Conservation (phyloP, 2,888 invertebrate species). For the Ceriagrion tenellum region DNA sequence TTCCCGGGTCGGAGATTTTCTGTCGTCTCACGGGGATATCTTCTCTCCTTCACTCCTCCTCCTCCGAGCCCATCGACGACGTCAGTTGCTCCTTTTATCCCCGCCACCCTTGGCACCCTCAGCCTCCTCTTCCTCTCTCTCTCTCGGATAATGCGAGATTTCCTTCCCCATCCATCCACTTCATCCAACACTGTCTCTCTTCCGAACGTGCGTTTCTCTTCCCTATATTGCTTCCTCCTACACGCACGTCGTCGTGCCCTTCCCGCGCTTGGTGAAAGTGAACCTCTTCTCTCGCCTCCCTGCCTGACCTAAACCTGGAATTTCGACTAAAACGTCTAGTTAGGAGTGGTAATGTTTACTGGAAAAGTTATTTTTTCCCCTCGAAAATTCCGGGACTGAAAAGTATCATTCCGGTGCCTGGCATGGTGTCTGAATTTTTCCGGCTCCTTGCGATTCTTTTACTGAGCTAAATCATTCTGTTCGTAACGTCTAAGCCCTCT, state of each 20-base stretch:
- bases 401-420: no score
- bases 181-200: conserved; percentile 23
- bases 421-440: no score
- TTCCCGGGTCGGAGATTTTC: background rate
- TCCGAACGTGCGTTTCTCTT: background rate
- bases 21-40: background rate
- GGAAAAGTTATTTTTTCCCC: no score
- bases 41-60: background rate
- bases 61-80: background rate
- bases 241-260: background rate
- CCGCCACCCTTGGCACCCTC: no score
- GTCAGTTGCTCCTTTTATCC: background rate
- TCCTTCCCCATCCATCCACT: conserved; percentile 19
- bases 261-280: background rate
- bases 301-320: no score
- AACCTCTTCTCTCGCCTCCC: no score
- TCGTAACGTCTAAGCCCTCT: no score
- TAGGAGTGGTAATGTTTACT: no score
- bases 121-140: background rate
- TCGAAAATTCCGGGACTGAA: no score
- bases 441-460: no score
- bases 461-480: no score
- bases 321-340: no score
- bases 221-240: background rate
- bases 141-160: conserved; percentile 33